These are phyloP conservation scores for Pteronura brasiliensis DNA, from an alignment of 2,113 vertebrate species.

Conservation along the genomic window DNA sequence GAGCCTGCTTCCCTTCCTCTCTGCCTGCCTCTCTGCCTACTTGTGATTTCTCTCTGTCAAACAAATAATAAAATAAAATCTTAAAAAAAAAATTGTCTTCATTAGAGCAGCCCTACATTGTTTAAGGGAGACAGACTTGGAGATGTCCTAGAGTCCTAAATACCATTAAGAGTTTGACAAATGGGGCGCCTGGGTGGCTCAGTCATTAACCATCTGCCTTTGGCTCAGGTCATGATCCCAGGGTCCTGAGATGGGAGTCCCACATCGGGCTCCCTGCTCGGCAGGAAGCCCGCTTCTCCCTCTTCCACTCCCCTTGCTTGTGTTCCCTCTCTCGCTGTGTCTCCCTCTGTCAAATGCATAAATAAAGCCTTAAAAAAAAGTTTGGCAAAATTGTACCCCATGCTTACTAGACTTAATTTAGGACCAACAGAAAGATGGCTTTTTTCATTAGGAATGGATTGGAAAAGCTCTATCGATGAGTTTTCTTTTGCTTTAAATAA, in stretches of 20 bases:
- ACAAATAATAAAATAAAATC: too few relatives aligned
- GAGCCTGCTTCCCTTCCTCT: too few relatives aligned
- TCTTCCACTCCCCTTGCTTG: too few relatives aligned
- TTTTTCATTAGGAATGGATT: neutral
- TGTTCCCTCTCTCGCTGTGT: too few relatives aligned
- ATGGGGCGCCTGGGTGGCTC: neutral
- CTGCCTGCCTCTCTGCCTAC: too few relatives aligned
- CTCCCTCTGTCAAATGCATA: too few relatives aligned
- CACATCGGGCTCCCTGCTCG: too few relatives aligned
- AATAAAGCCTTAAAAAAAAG: neutral
- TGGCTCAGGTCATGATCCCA: too few relatives aligned
- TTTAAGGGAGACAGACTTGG: neutral
- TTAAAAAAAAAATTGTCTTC: neutral
- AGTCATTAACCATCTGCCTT: too few relatives aligned
- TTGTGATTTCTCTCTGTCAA: too few relatives aligned
- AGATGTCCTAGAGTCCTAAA: neutral
- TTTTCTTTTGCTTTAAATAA: conserved; percentile 1
- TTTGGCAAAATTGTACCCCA: neutral
- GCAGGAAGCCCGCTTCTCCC: too few relatives aligned
- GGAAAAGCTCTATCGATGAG: neutral
- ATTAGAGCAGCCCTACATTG: neutral
- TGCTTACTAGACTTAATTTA: neutral
- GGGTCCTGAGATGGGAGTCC: too few relatives aligned
- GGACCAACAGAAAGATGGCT: neutral
- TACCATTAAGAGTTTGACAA: neutral